Conservation (phyloP, 2,888 invertebrate species). For the Tricholauxania praeusta region DNA sequence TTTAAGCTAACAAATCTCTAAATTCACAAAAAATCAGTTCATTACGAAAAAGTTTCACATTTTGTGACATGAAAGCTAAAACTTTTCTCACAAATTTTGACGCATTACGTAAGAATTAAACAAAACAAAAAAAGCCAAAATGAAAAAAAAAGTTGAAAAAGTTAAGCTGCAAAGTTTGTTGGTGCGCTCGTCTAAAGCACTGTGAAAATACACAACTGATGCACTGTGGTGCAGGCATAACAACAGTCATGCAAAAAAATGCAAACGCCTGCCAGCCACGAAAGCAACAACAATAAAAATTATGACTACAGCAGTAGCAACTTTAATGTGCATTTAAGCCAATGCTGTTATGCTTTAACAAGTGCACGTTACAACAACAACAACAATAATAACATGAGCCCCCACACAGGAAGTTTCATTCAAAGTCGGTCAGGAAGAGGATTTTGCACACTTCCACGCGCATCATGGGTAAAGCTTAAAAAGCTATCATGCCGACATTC, state of each 20-base stretch:
- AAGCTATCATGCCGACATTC: not conserved
- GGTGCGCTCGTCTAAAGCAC: not conserved
- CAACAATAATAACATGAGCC: not conserved
- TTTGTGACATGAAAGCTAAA: too few relatives aligned
- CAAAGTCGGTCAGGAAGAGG: constrained; percentile 6
- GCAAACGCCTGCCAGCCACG: too few relatives aligned
- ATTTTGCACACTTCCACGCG: constrained; percentile 26
- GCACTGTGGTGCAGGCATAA: not conserved
- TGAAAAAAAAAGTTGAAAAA: not conserved
- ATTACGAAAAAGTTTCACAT: too few relatives aligned
- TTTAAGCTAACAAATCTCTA: too few relatives aligned
- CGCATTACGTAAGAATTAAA: not conserved
- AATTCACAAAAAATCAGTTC: too few relatives aligned
- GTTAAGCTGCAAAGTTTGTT: not conserved
- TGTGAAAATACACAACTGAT: not conserved
- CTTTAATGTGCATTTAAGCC: constrained; percentile 3
- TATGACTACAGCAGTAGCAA: too few relatives aligned
- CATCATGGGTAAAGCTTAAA: not conserved
- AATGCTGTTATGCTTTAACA: not conserved
- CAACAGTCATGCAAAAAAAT: not conserved
- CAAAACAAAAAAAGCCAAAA: not conserved
- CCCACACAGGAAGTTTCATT: not conserved
- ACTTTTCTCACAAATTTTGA: not conserved
- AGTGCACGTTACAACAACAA: not conserved
- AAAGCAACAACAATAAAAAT: too few relatives aligned